Percentiles rank a stretch among this genome's conserved stretches.
phyloP scores from a whole-genome alignment of 2,797 vertebrate genomes.

The Myripristis jacobus region DNA sequence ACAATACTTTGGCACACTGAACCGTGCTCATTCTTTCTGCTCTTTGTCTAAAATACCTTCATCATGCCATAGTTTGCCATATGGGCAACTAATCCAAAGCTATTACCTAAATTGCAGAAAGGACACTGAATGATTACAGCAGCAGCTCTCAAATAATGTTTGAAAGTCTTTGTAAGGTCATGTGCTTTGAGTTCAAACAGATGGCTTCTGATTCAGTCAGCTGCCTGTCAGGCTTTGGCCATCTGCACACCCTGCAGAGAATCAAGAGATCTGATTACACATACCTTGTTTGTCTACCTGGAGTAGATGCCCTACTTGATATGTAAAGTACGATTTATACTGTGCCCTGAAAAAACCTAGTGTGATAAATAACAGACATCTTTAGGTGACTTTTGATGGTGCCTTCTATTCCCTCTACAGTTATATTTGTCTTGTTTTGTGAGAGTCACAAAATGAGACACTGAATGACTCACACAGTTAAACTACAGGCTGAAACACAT shows the following conservation, averaged over 20 bases:
- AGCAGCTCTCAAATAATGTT: neutral
- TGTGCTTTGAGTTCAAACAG: conserved; percentile 14
- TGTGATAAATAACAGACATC: neutral
- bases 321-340: neutral
- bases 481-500: no score
- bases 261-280: neutral
- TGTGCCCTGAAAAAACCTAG: neutral
- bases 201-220: conserved; percentile 15
- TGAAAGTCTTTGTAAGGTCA: neutral
- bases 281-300: neutral
- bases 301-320: neutral
- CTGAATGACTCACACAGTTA: no score
- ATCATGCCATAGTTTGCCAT: no score
- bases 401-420: no score
- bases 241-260: conserved; percentile 12
- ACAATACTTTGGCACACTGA: no score
- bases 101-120: neutral
- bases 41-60: no score
- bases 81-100: no score
- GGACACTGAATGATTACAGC: neutral
- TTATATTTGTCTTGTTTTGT: no score
- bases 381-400: no score
- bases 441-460: no score
- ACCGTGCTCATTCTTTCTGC: no score
- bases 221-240: neutral